A percentile compares a stretch with the other conserved stretches of the same genome.
phyloP scores from a whole-genome alignment of 2,797 vertebrate species.

The Clarias platycephalus region DNA sequence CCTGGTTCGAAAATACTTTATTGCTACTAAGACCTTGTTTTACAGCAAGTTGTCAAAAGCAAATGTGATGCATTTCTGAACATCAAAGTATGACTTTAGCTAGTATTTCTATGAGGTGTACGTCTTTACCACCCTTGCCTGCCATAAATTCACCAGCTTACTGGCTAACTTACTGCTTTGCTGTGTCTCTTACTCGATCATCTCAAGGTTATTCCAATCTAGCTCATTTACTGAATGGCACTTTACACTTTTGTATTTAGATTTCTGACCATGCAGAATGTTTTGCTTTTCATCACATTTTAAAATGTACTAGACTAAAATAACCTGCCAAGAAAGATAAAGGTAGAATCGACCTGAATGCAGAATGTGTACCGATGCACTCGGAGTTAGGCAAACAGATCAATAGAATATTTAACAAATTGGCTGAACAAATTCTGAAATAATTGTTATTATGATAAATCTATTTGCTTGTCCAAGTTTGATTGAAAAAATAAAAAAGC shows the following conservation, averaged over 20 bases:
- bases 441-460: neutral
- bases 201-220: neutral
- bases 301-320: neutral
- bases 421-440: neutral
- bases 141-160: neutral
- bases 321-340: neutral
- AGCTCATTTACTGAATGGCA: neutral
- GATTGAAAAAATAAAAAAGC: neutral
- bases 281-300: neutral
- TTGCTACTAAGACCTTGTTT: neutral
- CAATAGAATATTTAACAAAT: constrained; percentile 8
- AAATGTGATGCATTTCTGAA: neutral
- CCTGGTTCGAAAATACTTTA: neutral
- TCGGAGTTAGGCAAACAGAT: constrained; percentile 3
- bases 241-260: neutral
- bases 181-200: too few species aligned
- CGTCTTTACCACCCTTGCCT: neutral
- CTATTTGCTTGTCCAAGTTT: neutral
- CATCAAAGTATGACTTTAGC: neutral
- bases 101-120: neutral
- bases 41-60: neutral
- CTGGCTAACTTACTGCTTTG: neutral
- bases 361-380: neutral
- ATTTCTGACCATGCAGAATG: neutral
- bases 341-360: neutral